A percentile compares a stretch with the other conserved stretches of the same genome.
Conservation (phyloP, 37 sponge, comb jelly and placozoan genomes). For the Oopsacas minuta region DNA sequence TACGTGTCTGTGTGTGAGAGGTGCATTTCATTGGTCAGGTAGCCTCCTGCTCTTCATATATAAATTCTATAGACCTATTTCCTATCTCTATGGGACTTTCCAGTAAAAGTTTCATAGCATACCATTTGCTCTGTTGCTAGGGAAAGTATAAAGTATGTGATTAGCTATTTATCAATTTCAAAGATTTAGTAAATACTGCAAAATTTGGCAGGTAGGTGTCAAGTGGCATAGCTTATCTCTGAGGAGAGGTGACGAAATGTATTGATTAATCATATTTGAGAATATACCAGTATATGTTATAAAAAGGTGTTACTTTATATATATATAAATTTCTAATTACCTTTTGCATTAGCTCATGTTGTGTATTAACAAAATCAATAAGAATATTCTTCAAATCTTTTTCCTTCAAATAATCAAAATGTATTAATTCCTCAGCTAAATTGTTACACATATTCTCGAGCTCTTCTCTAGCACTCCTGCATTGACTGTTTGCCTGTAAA, state of each 20-base stretch:
- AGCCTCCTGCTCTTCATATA: conserved; percentile 6
- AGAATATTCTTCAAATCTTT: conserved; percentile 51
- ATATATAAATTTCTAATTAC: no score
- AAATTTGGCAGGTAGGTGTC: no score
- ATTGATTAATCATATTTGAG: no score
- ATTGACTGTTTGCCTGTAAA: conserved; percentile 51
- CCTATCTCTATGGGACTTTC: conserved; percentile 40
- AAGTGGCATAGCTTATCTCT: no score
- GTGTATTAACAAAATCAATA: conserved; percentile 42
- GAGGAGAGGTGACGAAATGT: no score
- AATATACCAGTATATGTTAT: no score
- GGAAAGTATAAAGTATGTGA: no score
- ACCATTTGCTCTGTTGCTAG: conserved; percentile 73
- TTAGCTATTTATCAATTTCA: no score
- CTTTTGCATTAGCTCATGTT: conserved; percentile 52
- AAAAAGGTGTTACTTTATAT: no score
- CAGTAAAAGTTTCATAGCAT: conserved; percentile 48
- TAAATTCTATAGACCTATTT: conserved; percentile 51
- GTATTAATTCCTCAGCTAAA: conserved; percentile 42
- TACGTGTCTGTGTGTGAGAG: background rate
- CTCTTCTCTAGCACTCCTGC: conserved; percentile 59
- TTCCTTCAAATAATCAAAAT: conserved; percentile 69
- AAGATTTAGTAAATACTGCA: no score
- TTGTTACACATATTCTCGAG: conserved; percentile 75
- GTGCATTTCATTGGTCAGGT: background rate